phyloP scores from a whole-genome alignment of 2,797 vertebrate genomes.

The Coranthus polyacanthus region DNA sequence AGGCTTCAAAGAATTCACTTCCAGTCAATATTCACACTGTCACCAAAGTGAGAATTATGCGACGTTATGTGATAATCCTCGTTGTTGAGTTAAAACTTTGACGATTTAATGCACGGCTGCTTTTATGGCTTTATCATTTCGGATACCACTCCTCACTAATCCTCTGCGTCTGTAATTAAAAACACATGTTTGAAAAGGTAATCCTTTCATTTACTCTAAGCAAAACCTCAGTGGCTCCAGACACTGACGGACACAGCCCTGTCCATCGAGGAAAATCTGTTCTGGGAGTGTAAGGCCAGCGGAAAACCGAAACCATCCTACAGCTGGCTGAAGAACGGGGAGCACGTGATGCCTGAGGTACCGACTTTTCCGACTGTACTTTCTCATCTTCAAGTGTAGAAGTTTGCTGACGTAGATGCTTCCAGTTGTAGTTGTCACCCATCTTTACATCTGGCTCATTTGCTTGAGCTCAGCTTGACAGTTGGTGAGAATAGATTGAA shows the following conservation, averaged over 20 bases:
- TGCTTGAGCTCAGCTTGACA: background rate
- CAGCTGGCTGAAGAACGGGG: conserved; percentile 93
- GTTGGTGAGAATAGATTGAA: conserved; percentile 5
- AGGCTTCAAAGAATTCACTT: conserved; percentile 19
- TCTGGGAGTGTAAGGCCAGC: conserved; percentile 93
- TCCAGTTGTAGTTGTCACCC: background rate
- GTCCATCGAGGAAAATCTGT: conserved; percentile 90
- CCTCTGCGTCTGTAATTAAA: conserved; percentile 48
- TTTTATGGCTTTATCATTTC: conserved; percentile 34
- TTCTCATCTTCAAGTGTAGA: too few species aligned
- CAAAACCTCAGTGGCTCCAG: conserved; percentile 95
- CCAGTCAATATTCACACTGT: conserved; percentile 16
- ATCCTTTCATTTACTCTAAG: conserved; percentile 80
- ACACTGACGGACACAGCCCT: conserved; percentile 86
- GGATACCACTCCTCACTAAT: conserved; percentile 38
- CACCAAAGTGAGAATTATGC: conserved; percentile 32
- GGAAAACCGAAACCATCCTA: conserved; percentile 96
- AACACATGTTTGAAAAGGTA: conserved; percentile 60
- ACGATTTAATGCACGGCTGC: conserved; percentile 39
- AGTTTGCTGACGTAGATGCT: too few species aligned
- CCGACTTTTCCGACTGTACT: conserved; percentile 4
- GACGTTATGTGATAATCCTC: conserved; percentile 35
- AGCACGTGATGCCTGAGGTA: conserved; percentile 89
- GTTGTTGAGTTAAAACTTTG: conserved; percentile 39
- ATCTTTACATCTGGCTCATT: background rate